Conservation (phyloP, 2,888 invertebrate species). For the Sceliomorpha sp. region DNA sequence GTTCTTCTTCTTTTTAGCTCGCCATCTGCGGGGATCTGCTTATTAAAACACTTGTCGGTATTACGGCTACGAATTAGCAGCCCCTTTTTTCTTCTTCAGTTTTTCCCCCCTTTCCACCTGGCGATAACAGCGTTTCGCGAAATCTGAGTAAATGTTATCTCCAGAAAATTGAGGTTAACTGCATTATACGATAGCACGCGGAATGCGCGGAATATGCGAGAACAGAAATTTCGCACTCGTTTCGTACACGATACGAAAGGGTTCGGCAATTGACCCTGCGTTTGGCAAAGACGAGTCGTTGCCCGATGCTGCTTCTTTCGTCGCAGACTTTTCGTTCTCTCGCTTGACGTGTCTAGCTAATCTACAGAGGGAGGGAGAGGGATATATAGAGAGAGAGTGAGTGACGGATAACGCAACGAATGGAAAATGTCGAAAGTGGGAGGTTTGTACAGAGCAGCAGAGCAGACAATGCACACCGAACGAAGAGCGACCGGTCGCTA, state of each 20-base stretch:
- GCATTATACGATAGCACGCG: too few species aligned
- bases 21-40: constrained; percentile 46
- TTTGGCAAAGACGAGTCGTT: too few species aligned
- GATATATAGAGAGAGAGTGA: too few species aligned
- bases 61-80: constrained; percentile 45
- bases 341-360: neutral
- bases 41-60: constrained; percentile 56
- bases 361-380: too few species aligned
- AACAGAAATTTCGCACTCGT: too few species aligned
- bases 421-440: constrained; percentile 64
- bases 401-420: constrained; percentile 52
- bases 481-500: constrained; percentile 73
- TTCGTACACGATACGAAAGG: too few species aligned
- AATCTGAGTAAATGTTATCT: too few species aligned
- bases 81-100: constrained; percentile 30
- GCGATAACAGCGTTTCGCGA: too few species aligned
- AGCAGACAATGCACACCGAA: constrained; percentile 71
- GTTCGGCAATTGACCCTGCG: too few species aligned
- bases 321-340: neutral
- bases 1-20: constrained; percentile 44
- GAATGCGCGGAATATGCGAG: neutral
- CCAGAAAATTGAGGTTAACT: too few species aligned
- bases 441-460: constrained; percentile 71
- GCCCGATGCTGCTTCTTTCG: neutral
- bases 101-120: constrained; percentile 5